Evolutionary conservation across 1,140 invertebrate genomes (phyloP).

Genomic region (Wiebesia pumilae): DNA sequence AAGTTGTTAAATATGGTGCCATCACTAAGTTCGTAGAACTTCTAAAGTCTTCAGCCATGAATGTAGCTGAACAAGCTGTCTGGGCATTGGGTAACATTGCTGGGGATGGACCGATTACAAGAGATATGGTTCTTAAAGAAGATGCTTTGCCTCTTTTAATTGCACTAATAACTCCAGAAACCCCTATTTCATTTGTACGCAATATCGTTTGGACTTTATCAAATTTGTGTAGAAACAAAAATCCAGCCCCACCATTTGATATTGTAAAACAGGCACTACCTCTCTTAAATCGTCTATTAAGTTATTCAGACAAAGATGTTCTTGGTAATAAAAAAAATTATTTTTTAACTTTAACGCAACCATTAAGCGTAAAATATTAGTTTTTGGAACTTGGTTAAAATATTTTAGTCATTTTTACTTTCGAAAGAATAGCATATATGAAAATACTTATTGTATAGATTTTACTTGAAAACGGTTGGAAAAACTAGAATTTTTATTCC

Average conservation of each 20-base stretch:
- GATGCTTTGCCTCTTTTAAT: conserved; percentile 82
- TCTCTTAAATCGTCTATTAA: conserved; percentile 85
- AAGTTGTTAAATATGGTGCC: conserved; percentile 90
- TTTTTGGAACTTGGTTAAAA: too few species aligned
- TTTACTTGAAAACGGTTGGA: background rate
- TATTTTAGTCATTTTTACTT: too few species aligned
- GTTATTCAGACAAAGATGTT: conserved; percentile 84
- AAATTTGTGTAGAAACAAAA: conserved; percentile 94
- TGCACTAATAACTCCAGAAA: conserved; percentile 79
- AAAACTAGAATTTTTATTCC: too few species aligned
- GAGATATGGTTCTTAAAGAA: conserved; percentile 84
- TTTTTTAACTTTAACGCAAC: too few species aligned
- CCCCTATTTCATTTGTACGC: conserved; percentile 65
- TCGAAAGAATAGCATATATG: too few species aligned
- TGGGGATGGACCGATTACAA: conserved; percentile 86
- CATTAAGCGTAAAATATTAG: too few species aligned
- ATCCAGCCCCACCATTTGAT: conserved; percentile 87
- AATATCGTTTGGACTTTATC: conserved; percentile 93
- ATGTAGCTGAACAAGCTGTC: conserved; percentile 96
- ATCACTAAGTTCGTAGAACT: conserved; percentile 89
- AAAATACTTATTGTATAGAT: too few species aligned
- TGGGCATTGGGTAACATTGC: conserved; percentile 99
- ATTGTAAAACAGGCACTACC: conserved; percentile 88
- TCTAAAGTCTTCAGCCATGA: conserved; percentile 82
- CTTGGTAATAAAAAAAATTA: conserved; percentile 74